Evolutionary conservation across 2,888 invertebrate genomes (phyloP), one percentile per base, ranked within the genome.

Genomic region (Thalpophila matura): DNA sequence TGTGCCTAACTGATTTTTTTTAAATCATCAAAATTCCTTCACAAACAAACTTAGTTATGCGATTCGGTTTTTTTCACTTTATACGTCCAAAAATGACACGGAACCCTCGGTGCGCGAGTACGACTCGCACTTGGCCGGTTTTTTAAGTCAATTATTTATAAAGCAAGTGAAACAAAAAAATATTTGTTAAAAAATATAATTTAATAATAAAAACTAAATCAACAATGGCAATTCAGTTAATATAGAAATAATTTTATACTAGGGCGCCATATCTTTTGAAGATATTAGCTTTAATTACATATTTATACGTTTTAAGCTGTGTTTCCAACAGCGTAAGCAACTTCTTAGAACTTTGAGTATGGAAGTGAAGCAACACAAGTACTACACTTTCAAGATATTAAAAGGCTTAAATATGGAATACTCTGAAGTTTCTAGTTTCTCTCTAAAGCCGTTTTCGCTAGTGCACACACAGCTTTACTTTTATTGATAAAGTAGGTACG

Each of bases 221-320:
- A 92, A 91, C 92, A 92, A 91, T 91, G 91, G 89, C 90, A 89
- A 89, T 88, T 84, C 79, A 85, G 84, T 88, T 86, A 83, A 81
- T 82, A 75, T 74, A 65, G 66, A 77, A 71, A 81, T 79, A 78
- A 62, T 71, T 64, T 68, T 77, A 82, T 14, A 80, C 65, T 81
- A 78, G 65, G 74, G 60, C 73, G 84, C 81, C 85, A 86, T 84
- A 89, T 84, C 86, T 91, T 92, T 86, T 83, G 35, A 89, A 89
- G 90, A 89, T 82, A 85, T 84, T 65, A 50, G 71, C 70, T 72
- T 26, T 80, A 78, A 80, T 80, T 79, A 79, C 81, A 77, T 80
- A 74, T 77, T 63, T 71, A 74, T 70, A 78, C 55, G 63, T 72
- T 75, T 76, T 63, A 35, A 14, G 53, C 37, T 60, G 24, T 3